These are phyloP conservation scores for Oceanodroma leucorhoa DNA, from an alignment of 2,797 vertebrate genomes.

Conservation along the genomic window DNA sequence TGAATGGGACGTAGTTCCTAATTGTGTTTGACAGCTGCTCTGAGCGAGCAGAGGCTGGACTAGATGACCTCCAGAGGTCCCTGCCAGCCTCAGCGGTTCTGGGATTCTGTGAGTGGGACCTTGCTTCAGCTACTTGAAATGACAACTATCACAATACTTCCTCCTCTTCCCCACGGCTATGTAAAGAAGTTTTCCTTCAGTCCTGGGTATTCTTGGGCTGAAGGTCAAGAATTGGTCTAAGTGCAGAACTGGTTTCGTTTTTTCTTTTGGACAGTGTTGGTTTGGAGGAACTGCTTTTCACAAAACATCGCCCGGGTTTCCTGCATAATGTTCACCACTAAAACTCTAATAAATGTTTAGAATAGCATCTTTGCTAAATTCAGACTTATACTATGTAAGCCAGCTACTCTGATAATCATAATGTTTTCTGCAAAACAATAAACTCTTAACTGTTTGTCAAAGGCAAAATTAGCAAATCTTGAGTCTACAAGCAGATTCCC, in stretches of 20 bases:
- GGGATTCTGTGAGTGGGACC: not conserved
- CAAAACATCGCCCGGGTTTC: not conserved
- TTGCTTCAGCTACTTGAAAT: not conserved
- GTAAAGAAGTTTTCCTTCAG: not conserved
- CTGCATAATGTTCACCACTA: not conserved
- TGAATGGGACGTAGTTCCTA: accelerated
- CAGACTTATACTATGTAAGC: not conserved
- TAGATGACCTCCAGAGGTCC: not conserved
- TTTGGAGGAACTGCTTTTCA: not conserved
- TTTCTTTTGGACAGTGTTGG: not conserved
- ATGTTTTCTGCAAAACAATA: not conserved
- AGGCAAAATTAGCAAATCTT: not conserved
- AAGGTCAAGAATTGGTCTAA: not conserved
- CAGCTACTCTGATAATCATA: not conserved
- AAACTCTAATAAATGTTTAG: not conserved
- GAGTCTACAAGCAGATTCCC: not conserved
- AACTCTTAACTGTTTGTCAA: not conserved
- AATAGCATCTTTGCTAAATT: not conserved
- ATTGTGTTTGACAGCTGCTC: not conserved
- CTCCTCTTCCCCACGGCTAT: not conserved
- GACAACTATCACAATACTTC: not conserved
- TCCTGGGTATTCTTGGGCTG: not conserved
- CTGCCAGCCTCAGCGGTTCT: not conserved
- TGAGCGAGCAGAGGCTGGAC: not conserved
- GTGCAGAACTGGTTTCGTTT: not conserved